Conservation (phyloP, 1,140 invertebrate species). For the Calliphora vicina region DNA sequence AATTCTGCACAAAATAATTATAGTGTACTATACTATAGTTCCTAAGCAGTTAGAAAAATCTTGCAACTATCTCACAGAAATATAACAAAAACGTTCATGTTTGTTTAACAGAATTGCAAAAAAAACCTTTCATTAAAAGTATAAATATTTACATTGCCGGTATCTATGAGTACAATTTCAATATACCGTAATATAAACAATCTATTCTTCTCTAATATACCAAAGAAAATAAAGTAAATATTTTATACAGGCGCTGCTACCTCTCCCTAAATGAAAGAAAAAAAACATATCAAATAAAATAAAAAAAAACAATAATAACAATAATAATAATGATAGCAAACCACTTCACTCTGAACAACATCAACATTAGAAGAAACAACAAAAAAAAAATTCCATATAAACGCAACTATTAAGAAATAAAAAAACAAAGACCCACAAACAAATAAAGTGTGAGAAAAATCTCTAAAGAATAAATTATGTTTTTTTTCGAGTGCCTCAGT, state of each 20-base stretch:
- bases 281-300: neutral
- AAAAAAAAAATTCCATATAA: neutral
- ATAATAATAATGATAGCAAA: neutral
- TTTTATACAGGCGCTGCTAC: neutral
- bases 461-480: neutral
- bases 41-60: too few species aligned
- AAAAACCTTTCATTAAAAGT: neutral
- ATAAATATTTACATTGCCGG: constrained; percentile 7
- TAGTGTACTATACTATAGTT: too few species aligned
- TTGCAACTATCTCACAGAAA: too few species aligned
- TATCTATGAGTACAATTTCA: neutral
- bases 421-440: neutral
- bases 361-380: too few species aligned
- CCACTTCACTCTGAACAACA: neutral
- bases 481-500: neutral
- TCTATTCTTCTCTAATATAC: neutral
- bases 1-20: too few species aligned
- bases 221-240: neutral
- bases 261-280: neutral
- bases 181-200: neutral
- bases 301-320: neutral
- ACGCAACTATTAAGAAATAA: neutral
- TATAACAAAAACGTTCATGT: neutral
- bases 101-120: neutral
- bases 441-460: neutral